phyloP scores from a whole-genome alignment of 2,888 invertebrate species.

The Chorisops tibialis region DNA sequence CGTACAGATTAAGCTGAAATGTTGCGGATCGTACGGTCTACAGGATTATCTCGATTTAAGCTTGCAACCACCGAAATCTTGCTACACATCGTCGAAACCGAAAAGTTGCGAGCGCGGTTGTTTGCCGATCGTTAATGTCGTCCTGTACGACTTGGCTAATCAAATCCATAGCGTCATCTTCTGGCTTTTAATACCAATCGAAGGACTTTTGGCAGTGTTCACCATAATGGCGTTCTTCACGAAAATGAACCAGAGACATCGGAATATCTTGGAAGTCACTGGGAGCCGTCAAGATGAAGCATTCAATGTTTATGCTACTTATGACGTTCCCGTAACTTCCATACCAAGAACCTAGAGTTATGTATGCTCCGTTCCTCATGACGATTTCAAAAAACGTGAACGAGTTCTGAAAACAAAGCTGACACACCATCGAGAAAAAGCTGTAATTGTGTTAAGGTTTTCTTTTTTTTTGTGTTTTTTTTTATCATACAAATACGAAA shows the following conservation, averaged over 20 bases:
- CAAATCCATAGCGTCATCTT: slow-evolving; percentile 16
- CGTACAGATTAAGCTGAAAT: slow-evolving; percentile 9
- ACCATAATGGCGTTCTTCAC: slow-evolving; percentile 17
- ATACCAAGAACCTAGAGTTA: not conserved
- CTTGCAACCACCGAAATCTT: slow-evolving; percentile 13
- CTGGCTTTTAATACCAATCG: slow-evolving; percentile 14
- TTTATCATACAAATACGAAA: too few relatives aligned
- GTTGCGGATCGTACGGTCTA: slow-evolving; percentile 17
- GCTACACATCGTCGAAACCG: slow-evolving; percentile 12
- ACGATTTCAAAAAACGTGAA: too few relatives aligned
- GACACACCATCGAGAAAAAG: too few relatives aligned
- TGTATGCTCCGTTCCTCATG: too few relatives aligned
- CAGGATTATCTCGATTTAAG: slow-evolving; percentile 9
- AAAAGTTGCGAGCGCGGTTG: slow-evolving; percentile 10
- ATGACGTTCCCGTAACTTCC: slow-evolving; percentile 17
- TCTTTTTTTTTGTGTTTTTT: too few relatives aligned
- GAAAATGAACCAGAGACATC: slow-evolving; percentile 9
- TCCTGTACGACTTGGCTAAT: slow-evolving; percentile 9
- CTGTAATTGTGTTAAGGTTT: too few relatives aligned
- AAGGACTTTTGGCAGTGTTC: slow-evolving; percentile 13
- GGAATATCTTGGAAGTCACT: not conserved
- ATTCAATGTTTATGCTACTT: slow-evolving; percentile 12
- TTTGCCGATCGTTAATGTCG: slow-evolving; percentile 13
- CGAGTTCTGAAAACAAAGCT: too few relatives aligned
- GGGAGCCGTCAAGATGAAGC: not conserved